These are phyloP conservation scores for Indri indri DNA, from an alignment of 2,113 vertebrate genomes.

Conservation along the genomic window DNA sequence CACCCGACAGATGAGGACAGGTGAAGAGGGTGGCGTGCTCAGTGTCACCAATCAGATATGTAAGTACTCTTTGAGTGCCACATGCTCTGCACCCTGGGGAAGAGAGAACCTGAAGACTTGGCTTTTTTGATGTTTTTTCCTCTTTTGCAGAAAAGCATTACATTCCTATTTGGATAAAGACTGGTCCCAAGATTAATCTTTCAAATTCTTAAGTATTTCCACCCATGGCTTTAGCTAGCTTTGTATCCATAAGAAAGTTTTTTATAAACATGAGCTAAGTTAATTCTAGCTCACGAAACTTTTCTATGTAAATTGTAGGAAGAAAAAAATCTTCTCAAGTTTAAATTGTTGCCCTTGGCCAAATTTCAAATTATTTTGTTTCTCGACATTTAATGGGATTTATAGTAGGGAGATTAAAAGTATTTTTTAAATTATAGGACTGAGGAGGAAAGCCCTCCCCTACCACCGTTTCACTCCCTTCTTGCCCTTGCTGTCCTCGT, in stretches of 20 bases:
- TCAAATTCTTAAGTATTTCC: neutral
- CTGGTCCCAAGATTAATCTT: neutral
- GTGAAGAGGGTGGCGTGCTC: neutral
- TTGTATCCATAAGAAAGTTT: constrained; percentile 8
- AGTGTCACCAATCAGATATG: neutral
- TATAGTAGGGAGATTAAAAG: neutral
- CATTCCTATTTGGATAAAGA: neutral
- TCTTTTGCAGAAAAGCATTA: neutral
- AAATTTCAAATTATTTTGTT: neutral
- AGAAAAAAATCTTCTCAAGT: neutral
- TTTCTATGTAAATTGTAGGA: neutral
- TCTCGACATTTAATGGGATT: neutral
- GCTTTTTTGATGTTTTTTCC: neutral
- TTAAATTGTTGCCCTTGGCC: neutral
- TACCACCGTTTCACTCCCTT: fast-evolving
- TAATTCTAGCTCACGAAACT: neutral
- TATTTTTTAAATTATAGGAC: neutral
- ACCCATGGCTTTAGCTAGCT: neutral
- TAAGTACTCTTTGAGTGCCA: neutral
- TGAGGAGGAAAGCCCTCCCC: neutral
- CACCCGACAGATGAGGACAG: neutral
- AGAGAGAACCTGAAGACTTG: neutral
- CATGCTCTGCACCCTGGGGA: neutral
- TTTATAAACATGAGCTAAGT: neutral
- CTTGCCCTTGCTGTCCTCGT: neutral